These are phyloP conservation scores for Temnothorax curvispinosus DNA, from an alignment of 1,140 invertebrate genomes.

Conservation along the genomic window DNA sequence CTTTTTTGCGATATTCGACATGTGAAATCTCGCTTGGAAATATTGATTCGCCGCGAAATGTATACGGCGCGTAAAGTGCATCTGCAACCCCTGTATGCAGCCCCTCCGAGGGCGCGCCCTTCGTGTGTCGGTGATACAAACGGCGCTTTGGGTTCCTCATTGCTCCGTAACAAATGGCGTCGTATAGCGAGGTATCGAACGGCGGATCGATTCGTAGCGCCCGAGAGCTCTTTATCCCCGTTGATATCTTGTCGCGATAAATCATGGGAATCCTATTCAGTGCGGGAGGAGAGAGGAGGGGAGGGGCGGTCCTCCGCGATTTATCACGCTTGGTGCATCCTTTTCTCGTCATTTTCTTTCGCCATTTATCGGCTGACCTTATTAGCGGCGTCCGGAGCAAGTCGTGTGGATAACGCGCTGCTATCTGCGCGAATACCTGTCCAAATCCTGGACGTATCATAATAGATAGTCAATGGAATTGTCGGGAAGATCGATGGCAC, in stretches of 20 bases:
- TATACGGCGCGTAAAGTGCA: background rate
- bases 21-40: background rate
- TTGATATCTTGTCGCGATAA: constrained; percentile 76
- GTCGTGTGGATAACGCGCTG: background rate
- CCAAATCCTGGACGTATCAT: background rate
- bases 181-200: constrained; percentile 36
- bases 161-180: constrained; percentile 49
- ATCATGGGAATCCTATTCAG: constrained; percentile 72
- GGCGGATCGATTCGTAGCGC: constrained; percentile 55
- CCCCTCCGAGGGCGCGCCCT: background rate
- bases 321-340: constrained; percentile 65
- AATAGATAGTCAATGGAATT: constrained; percentile 6
- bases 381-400: constrained; percentile 43
- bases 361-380: constrained; percentile 59
- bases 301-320: constrained; percentile 55
- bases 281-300: constrained; percentile 15
- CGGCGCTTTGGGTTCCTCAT: constrained; percentile 48
- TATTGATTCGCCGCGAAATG: background rate
- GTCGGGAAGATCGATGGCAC: background rate
- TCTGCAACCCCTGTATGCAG: background rate
- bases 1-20: background rate
- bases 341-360: constrained; percentile 45
- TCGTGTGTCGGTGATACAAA: constrained; percentile 8
- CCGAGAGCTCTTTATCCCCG: constrained; percentile 72
- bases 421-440: constrained; percentile 11